These are phyloP conservation scores for Pomacea maculata DNA, from an alignment of 1,140 invertebrate genomes.

Conservation along the genomic window DNA sequence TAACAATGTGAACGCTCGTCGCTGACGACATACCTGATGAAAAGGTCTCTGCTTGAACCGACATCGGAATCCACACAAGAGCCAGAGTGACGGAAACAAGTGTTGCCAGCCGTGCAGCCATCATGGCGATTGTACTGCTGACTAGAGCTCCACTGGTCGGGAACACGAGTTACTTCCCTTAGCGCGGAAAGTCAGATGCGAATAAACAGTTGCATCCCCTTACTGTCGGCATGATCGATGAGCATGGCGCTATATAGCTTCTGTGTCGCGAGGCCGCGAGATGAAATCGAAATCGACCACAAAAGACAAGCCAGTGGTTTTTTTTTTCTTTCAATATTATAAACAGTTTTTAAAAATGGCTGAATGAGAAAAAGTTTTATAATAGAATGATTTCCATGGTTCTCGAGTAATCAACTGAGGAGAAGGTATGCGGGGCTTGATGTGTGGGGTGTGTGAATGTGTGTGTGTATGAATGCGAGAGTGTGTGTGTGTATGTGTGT, in stretches of 20 bases:
- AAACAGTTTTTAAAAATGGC: background rate
- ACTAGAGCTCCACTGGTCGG: background rate
- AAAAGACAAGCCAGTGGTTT: background rate
- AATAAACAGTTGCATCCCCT: slow-evolving; percentile 6
- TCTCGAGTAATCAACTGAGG: too few relatives aligned
- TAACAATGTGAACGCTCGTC: background rate
- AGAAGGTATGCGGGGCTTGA: too few relatives aligned
- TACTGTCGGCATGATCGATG: background rate
- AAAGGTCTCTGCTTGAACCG: background rate
- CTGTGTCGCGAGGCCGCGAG: background rate
- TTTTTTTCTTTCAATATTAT: background rate
- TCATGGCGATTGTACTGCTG: slow-evolving; percentile 1
- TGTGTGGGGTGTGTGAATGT: too few relatives aligned
- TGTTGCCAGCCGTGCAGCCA: background rate
- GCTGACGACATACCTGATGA: background rate
- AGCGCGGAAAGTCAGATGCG: background rate
- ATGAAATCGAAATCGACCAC: background rate
- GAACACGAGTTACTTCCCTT: slow-evolving; percentile 2
- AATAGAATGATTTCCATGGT: too few relatives aligned
- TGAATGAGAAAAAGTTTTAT: too few relatives aligned
- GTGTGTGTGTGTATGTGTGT: too few relatives aligned
- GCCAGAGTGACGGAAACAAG: background rate
- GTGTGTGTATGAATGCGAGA: too few relatives aligned
- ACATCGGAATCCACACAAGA: background rate
- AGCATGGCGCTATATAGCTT: background rate